Evolutionary conservation across 2,888 invertebrate species (phyloP).

Genomic region (Clepsis dumicolana): DNA sequence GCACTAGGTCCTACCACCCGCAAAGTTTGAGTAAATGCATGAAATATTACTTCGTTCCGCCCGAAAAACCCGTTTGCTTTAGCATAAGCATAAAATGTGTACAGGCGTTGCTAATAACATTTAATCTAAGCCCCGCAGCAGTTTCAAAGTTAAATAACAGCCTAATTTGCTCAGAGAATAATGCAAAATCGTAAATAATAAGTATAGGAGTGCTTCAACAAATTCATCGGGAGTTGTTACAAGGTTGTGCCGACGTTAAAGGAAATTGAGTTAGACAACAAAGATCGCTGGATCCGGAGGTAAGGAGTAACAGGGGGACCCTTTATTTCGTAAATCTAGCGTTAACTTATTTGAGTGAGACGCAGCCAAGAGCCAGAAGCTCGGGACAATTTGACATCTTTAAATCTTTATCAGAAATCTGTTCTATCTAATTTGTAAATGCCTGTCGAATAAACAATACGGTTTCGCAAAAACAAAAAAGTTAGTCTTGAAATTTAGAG

Average conservation of each 20-base stretch:
- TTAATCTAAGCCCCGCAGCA: neutral
- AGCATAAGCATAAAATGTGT: neutral
- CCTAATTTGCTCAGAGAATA: constrained; percentile 22
- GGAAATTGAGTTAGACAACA: constrained; percentile 16
- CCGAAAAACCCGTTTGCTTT: neutral
- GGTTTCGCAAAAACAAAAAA: too few species aligned
- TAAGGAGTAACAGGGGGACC: neutral
- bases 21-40: neutral
- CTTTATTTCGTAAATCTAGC: neutral
- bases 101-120: constrained; percentile 15
- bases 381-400: too few species aligned
- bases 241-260: constrained; percentile 2
- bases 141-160: constrained; percentile 20
- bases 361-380: too few species aligned
- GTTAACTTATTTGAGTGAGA: too few species aligned
- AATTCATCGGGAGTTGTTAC: constrained; percentile 1
- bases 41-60: neutral
- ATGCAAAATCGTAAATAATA: constrained; percentile 6
- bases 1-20: too few species aligned
- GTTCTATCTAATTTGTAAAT: too few species aligned
- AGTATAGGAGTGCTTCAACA: constrained; percentile 17
- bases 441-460: too few species aligned
- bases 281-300: constrained; percentile 12
- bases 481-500: too few species aligned
- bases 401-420: too few species aligned